Base-by-base conservation (phyloP, 1,140 invertebrate species). In the Drosophila cardini region DNA sequence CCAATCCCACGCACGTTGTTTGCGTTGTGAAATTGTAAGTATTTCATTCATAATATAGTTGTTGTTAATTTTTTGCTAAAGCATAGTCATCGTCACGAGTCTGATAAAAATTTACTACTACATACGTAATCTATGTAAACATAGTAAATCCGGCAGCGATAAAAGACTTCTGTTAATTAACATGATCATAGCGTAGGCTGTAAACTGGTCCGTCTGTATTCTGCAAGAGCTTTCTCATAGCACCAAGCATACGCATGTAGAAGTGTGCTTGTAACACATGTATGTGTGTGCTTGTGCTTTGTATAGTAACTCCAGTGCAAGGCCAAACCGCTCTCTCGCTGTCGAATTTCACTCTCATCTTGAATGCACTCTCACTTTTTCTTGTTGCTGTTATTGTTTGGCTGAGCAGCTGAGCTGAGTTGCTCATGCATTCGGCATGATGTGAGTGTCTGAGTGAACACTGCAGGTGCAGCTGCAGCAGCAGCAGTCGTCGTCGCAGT, bases 281-380 rank as follows among this genome's bases (percentile, higher is more conserved):
- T 40, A 32, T 10, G n/a, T 16, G 16, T 57, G 3, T 10, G 21
- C 32, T 9, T 9, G 38, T 26, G 2, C 16, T 21, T 36, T 2
- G 50, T 16, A 21, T 70, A 21, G 30, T 48, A 50, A 60, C 36
- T 43, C 4, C 11, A 36, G 9, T 6, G 30, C 72, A 72, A 58
- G 69, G 61, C 61, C 62, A 72, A 50, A 30, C 34, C 36, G 36
- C 58, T 36, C 36, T 61, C 55, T 40, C 42, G 34, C 34, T 61
- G n/a, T 43, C 43, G 30, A 52, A 75, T 81, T 67, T 77, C 78
- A 65, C 62, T 72, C 43, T 76, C 52, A 56, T 32, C 53, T 60
- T 42, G 43, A 53, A 48, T 73, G 52, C n/a, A 61, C 65, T 70
- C 36, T 76, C 56, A 43, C 52, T 70, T 69, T 74, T 73, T 32